Conservation (phyloP, 2,113 vertebrate species). For the Ellobius talpinus region DNA sequence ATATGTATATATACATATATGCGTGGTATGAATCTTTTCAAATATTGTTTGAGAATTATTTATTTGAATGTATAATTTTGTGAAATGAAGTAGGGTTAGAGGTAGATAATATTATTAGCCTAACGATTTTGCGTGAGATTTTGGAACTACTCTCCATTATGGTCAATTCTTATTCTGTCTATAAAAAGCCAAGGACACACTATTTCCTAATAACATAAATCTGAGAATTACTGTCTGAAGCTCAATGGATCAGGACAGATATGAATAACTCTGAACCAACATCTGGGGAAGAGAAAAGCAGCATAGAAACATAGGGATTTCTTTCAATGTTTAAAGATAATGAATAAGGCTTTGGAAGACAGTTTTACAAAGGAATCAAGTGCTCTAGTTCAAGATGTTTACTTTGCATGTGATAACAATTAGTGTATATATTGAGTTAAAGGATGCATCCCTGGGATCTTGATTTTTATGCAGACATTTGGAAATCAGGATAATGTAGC, state of each 20-base stretch:
- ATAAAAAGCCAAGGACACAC: slow-evolving; percentile 1
- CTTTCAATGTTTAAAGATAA: background rate
- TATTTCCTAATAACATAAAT: slow-evolving; percentile 42
- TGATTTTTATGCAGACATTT: background rate
- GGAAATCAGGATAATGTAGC: background rate
- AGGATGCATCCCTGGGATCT: background rate
- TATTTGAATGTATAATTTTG: background rate
- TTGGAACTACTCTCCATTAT: slow-evolving; percentile 43
- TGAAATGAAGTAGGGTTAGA: background rate
- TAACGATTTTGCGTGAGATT: slow-evolving; percentile 43
- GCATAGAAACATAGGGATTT: background rate
- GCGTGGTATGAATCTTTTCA: background rate
- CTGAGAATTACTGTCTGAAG: slow-evolving; percentile 41
- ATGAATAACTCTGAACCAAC: background rate
- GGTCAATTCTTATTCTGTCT: background rate
- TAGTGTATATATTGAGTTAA: background rate
- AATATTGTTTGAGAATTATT: background rate
- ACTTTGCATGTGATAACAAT: background rate
- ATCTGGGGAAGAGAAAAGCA: background rate
- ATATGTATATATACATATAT: no score
- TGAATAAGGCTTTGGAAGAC: background rate
- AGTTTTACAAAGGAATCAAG: background rate
- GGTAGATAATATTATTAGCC: slow-evolving; percentile 1
- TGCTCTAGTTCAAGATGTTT: slow-evolving; percentile 1
- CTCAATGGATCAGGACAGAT: background rate